Percentiles rank a stretch among this genome's conserved stretches.
Evolutionary conservation across 2,888 invertebrate genomes (phyloP).

Genomic region (Polydesmus complanatus): DNA sequence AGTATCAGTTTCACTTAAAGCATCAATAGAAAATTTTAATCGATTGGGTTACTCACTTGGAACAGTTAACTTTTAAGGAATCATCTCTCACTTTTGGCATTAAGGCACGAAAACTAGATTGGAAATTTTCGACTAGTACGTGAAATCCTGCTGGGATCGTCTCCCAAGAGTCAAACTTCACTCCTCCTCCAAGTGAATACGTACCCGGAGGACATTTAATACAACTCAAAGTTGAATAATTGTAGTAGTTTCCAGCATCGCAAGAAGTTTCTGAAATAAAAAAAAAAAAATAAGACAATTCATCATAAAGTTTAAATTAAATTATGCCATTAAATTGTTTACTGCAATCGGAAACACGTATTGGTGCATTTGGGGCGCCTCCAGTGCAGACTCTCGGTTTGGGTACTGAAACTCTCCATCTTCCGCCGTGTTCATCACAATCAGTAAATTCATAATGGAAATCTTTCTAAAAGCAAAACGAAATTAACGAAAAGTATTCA

Average conservation of each 20-base stretch:
- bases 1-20: neutral
- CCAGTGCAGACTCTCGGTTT: constrained; percentile 29
- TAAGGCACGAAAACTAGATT: constrained; percentile 26
- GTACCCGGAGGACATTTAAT: constrained; percentile 38
- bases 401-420: constrained; percentile 45
- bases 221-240: constrained; percentile 38
- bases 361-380: constrained; percentile 34
- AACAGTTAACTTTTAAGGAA: constrained; percentile 29
- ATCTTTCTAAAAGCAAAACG: constrained; percentile 27
- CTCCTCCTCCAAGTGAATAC: constrained; percentile 43
- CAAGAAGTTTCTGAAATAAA: constrained; percentile 34
- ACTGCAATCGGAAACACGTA: constrained; percentile 41
- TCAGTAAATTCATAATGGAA: constrained; percentile 41
- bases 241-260: constrained; percentile 39
- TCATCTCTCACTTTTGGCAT: constrained; percentile 27
- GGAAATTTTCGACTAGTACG: constrained; percentile 27
- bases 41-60: constrained; percentile 27
- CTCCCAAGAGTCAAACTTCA: constrained; percentile 41
- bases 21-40: neutral
- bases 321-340: constrained; percentile 14
- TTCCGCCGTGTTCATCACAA: constrained; percentile 36
- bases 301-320: too few species aligned
- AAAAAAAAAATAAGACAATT: too few species aligned
- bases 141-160: constrained; percentile 38
- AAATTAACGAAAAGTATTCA: neutral